phyloP scores from a whole-genome alignment of 2,113 vertebrate species.

The Plecotus auritus region DNA sequence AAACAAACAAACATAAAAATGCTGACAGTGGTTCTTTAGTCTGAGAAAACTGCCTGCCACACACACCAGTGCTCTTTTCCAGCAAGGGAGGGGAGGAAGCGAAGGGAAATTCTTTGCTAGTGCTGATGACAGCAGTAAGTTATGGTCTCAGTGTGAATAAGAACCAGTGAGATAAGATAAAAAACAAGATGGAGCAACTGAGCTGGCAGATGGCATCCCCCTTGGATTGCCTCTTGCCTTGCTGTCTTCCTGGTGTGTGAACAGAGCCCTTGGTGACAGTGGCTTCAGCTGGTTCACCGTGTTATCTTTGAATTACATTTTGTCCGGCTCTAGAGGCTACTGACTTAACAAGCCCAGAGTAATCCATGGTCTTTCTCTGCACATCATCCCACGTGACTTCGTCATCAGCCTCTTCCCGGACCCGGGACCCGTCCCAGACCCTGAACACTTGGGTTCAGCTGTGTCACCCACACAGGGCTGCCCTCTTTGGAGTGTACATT shows the following conservation, averaged over 20 bases:
- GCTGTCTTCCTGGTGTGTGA: not conserved
- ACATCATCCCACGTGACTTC: conserved; percentile 17
- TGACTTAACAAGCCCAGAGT: not conserved
- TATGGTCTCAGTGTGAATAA: not conserved
- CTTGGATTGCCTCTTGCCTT: not conserved
- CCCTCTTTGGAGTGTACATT: not conserved
- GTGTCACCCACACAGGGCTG: not conserved
- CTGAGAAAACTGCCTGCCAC: not conserved
- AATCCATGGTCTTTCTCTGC: not conserved
- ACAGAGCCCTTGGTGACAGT: not conserved
- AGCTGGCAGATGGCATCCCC: conserved; percentile 1
- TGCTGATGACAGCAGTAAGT: conserved; percentile 19
- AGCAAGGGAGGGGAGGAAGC: not conserved
- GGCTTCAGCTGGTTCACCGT: not conserved
- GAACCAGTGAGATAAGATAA: not conserved
- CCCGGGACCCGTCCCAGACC: not conserved
- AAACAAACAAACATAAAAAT: not conserved
- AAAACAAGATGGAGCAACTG: not conserved
- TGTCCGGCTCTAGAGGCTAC: not conserved
- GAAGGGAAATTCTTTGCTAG: not conserved
- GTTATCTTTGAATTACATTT: not conserved
- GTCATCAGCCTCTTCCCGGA: not conserved
- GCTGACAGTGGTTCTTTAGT: not conserved
- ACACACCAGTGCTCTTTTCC: not conserved
- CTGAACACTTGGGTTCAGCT: not conserved